Evolutionary conservation across 2,113 vertebrate species (phyloP), one percentile per base, ranked within the genome.

Genomic region (Turdus rufiventris): DNA sequence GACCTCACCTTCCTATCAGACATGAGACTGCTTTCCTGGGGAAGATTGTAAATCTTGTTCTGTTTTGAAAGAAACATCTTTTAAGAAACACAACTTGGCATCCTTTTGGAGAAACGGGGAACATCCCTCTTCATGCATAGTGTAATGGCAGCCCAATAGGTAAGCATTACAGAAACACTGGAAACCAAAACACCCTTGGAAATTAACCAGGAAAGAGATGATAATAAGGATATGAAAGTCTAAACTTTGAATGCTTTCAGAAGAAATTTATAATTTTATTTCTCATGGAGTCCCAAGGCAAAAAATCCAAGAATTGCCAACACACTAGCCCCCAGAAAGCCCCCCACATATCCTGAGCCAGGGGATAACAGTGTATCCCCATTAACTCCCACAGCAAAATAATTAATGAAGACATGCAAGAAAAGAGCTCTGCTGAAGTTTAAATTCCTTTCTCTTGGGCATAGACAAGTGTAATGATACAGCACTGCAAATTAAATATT

Each of bases 401-500:
- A 79, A 57, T 71, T 73, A 18, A 67, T 34, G 3, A 73, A 85
- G 19, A 47, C 13, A 38, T 6, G 13, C 14, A 62, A 85, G 42
- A 79, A 91, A 43, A 76, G 15, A 33, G 10, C 24, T 71, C 38
- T 77, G 34, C 16, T 77, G 33, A 68, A 85, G 53, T 51, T 91
- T 76, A 67, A 88, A 62, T 74, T 83, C 34, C 63, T 70, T 82
- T 82, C 45, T 68, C 34, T 73, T 36, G 14, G 33, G 47, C 61
- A 85, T 10, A 79, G 79, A 91, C 6, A 50, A 63, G 51, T 12
- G 10, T 14, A 76, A 89, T 75, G 79, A 83, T 26, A 63, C 47
- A 93, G 67, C 51, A 62, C 40, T 61, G 43, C 29, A 94, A 89
- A 94, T 94, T 85, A 76, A 94, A 87, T 85, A 94, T 53, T 94